These are phyloP conservation scores for Nasonia giraulti DNA, from an alignment of 1,140 invertebrate genomes.

Conservation along the genomic window DNA sequence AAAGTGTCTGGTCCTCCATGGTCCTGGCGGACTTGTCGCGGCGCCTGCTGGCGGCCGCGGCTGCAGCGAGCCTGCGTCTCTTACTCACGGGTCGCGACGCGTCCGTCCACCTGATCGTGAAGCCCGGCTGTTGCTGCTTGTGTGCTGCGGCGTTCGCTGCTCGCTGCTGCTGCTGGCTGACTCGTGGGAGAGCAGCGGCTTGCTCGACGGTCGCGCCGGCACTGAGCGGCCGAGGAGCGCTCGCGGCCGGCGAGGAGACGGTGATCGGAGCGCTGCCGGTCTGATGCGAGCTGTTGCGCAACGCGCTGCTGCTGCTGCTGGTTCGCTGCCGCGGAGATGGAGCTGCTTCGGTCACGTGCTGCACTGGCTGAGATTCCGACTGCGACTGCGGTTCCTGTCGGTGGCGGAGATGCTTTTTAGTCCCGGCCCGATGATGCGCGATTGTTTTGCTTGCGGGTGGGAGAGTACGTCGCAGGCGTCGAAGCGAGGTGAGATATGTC, in stretches of 20 bases:
- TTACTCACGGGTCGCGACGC: constrained; percentile 45
- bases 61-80: constrained; percentile 43
- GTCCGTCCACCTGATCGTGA: constrained; percentile 56
- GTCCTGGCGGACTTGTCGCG: constrained; percentile 51
- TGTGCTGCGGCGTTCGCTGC: constrained; percentile 50
- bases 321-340: constrained; percentile 18
- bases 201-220: constrained; percentile 69
- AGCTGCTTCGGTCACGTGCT: constrained; percentile 18
- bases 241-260: constrained; percentile 60
- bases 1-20: constrained; percentile 31
- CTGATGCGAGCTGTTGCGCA: constrained; percentile 50
- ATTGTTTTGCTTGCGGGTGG: background rate
- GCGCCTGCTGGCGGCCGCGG: constrained; percentile 23
- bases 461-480: background rate
- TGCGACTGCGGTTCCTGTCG: constrained; percentile 15
- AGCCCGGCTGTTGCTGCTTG: constrained; percentile 54
- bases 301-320: constrained; percentile 49
- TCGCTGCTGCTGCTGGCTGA: constrained; percentile 50
- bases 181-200: constrained; percentile 59
- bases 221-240: constrained; percentile 63
- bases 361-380: background rate
- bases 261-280: constrained; percentile 57
- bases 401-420: background rate
- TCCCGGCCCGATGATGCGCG: background rate
- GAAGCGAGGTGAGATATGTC: background rate